Evolutionary conservation across 2,888 invertebrate species (phyloP).

Genomic region (Thymelicus lineola): DNA sequence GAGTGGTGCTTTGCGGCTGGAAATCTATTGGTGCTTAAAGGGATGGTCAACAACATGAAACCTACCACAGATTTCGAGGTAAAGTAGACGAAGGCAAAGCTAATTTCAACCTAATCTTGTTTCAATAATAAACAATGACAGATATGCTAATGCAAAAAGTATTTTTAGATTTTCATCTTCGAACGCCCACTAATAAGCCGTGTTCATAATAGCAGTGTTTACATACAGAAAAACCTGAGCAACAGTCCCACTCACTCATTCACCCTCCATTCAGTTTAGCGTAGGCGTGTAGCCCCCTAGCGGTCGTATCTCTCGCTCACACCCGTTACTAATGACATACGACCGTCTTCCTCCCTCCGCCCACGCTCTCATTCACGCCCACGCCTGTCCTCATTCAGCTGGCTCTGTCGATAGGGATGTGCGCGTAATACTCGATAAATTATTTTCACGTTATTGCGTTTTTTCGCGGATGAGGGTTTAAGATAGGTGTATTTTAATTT

Average conservation of each 20-base stretch:
- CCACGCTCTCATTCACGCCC: slow-evolving; percentile 71
- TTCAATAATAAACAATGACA: neutral
- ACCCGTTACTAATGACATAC: neutral
- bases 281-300: slow-evolving; percentile 55
- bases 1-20: too few species aligned
- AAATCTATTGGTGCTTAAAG: too few species aligned
- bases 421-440: slow-evolving; percentile 20
- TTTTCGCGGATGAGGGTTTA: neutral
- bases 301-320: slow-evolving; percentile 40
- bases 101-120: too few species aligned
- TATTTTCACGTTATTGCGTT: slow-evolving; percentile 13
- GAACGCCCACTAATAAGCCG: slow-evolving; percentile 13
- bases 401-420: slow-evolving; percentile 38
- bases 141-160: slow-evolving; percentile 12
- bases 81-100: too few species aligned
- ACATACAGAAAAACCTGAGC: slow-evolving; percentile 46
- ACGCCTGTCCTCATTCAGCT: slow-evolving; percentile 64
- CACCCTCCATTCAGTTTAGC: slow-evolving; percentile 55
- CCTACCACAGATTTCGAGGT: too few species aligned
- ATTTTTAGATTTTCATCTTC: slow-evolving; percentile 27
- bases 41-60: too few species aligned
- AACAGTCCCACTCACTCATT: slow-evolving; percentile 63
- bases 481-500: neutral
- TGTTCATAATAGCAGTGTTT: slow-evolving; percentile 41
- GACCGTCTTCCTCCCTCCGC: slow-evolving; percentile 51